These are phyloP conservation scores for Polyploca ridens DNA, from an alignment of 2,888 invertebrate genomes.

Conservation along the genomic window DNA sequence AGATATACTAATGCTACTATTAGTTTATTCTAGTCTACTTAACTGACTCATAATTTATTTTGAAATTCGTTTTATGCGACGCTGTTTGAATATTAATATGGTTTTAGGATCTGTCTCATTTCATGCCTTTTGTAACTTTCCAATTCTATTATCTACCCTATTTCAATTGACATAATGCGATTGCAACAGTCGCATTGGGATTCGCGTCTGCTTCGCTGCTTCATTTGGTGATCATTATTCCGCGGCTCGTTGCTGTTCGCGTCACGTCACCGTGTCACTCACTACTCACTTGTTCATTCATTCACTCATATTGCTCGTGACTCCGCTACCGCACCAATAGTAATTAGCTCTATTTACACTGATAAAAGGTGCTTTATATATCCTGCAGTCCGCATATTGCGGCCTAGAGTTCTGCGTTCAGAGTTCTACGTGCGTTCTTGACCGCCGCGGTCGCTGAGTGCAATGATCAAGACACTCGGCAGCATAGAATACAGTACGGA, in stretches of 20 bases:
- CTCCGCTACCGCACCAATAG: slow-evolving; percentile 22
- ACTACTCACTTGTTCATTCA: slow-evolving; percentile 32
- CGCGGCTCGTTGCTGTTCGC: slow-evolving; percentile 52
- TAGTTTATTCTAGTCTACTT: no score
- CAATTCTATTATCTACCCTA: neutral
- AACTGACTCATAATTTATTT: neutral
- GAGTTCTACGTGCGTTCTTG: no score
- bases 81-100: slow-evolving; percentile 18
- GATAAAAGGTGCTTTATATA: neutral
- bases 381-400: neutral
- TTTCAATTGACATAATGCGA: slow-evolving; percentile 22
- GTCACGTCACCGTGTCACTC: slow-evolving; percentile 39
- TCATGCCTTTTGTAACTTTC: slow-evolving; percentile 21
- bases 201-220: slow-evolving; percentile 54
- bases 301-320: slow-evolving; percentile 26
- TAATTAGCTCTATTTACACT: neutral
- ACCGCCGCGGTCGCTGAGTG: no score
- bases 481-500: no score
- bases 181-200: slow-evolving; percentile 45
- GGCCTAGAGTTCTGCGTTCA: no score
- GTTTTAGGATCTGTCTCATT: slow-evolving; percentile 14
- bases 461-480: no score
- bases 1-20: no score
- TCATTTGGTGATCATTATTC: slow-evolving; percentile 73
- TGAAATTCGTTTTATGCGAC: neutral